Base-by-base conservation (phyloP, 2,797 vertebrate genomes). In the Falco biarmicus region DNA sequence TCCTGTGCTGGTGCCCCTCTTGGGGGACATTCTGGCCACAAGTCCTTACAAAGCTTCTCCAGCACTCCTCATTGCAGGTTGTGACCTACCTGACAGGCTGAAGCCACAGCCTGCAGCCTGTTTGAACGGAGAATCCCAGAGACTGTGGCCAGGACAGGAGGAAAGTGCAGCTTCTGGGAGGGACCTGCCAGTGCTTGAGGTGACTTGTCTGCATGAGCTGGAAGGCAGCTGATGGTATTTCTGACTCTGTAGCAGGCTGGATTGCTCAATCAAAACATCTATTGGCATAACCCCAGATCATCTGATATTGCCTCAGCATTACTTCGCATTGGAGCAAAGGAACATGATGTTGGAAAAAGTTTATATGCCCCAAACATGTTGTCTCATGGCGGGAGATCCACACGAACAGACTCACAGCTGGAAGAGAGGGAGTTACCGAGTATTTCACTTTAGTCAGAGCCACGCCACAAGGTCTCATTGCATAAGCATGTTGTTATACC, bases 1-100 rank as follows among this genome's bases (percentile, higher is more conserved):
- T 65, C 65, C 19, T n/a, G 32, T 13, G 28, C 15, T 0, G 0
- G 41, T 64, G 26, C 17, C 21, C 22, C 15, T 45, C 26, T 4
- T 47, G 24, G n/a, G 31, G 13, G 9, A 37, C 4, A 3, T 31
- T 75, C n/a, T 50, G 47, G 28, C n/a, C 43, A 50, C 51, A 77
- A 81, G 56, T 41, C 29, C 53, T 91, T 32, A 20, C 24, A 59
- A 70, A 70, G 9, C 9, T 84, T 91, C 43, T 71, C 37, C 48
- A 32, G 37, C 7, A 32, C 25, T 91, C 24, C 16, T 87, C 43
- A 3, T 63, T 51, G 39, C 32, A 64, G 28, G 20, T 34, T 66
- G 26, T 70, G 57, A 31, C 21, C 71, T 45, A 48, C 11, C n/a
- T 39, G 22, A 20, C 24, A 20, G 51, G 51, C 31, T 86, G 84